Evolutionary conservation across 2,113 vertebrate genomes (phyloP).

Genomic region (Menidia beryllina): DNA sequence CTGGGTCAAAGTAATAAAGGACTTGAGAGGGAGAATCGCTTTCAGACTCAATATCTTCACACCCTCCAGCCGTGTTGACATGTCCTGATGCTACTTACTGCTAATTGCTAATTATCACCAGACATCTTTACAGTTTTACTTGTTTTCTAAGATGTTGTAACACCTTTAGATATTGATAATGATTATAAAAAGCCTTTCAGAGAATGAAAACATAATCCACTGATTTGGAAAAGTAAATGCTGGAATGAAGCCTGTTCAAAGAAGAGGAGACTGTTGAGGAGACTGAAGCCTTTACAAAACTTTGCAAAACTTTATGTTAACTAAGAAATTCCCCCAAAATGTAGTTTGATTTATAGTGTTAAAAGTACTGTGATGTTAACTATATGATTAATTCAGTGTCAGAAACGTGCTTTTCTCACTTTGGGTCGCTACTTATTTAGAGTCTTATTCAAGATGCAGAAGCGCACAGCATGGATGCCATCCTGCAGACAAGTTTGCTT

Average conservation of each 20-base stretch:
- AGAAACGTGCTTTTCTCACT: conserved; percentile 41
- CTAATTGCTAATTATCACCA: conserved; percentile 52
- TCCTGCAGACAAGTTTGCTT: conserved; percentile 13
- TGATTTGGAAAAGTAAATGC: neutral
- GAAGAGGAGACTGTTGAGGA: neutral
- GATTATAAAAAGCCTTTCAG: conserved; percentile 16
- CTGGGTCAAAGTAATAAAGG: conserved; percentile 46
- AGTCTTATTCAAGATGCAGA: conserved; percentile 24
- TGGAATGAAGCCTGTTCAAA: conserved; percentile 6
- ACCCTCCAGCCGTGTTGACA: conserved; percentile 40
- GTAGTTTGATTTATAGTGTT: neutral
- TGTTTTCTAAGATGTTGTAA: conserved; percentile 23
- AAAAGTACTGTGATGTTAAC: conserved; percentile 19
- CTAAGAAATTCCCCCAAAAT: neutral
- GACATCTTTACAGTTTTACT: conserved; percentile 27
- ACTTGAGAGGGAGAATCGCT: conserved; percentile 21
- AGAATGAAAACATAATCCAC: neutral
- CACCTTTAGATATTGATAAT: conserved; percentile 20
- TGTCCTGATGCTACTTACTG: conserved; percentile 52
- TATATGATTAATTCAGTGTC: conserved; percentile 51
- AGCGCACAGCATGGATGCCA: neutral
- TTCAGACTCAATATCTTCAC: too few relatives aligned
- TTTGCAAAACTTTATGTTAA: conserved; percentile 2
- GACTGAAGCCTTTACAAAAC: neutral
- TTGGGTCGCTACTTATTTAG: conserved; percentile 16